Percentiles rank a stretch among this genome's conserved stretches.
These are phyloP conservation scores for Pagetopsis macropterus DNA, from an alignment of 2,797 vertebrate species.

Conservation along the genomic window DNA sequence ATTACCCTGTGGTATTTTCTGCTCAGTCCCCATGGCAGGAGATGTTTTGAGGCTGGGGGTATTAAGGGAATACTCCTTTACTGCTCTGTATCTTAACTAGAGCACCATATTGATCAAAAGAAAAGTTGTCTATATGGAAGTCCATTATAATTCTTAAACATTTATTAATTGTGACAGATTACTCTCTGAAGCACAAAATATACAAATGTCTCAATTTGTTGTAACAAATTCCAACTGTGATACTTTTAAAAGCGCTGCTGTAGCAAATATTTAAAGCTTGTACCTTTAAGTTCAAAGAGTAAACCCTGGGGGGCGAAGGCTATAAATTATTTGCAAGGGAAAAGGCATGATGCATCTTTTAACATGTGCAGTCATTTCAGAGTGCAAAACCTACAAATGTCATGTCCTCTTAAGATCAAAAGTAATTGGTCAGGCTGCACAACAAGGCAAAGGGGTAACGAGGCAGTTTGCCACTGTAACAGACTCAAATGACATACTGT, in stretches of 20 bases:
- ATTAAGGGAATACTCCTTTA: neutral
- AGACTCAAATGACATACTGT: constrained; percentile 82
- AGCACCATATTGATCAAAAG: neutral
- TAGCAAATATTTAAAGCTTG: constrained; percentile 76
- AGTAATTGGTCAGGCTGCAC: constrained; percentile 92
- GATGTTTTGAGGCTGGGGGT: constrained; percentile 11
- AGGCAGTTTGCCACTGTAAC: constrained; percentile 84
- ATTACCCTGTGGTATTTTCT: constrained; percentile 69
- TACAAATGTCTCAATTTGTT: constrained; percentile 15
- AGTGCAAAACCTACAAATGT: constrained; percentile 91
- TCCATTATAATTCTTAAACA: neutral
- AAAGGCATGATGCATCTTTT: constrained; percentile 88
- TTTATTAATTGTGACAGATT: constrained; percentile 1
- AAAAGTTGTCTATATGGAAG: neutral
- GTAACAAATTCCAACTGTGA: constrained; percentile 48
- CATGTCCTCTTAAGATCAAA: constrained; percentile 97
- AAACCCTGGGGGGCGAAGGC: constrained; percentile 74
- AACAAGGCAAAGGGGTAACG: constrained; percentile 81
- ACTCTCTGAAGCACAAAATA: neutral
- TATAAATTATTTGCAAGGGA: constrained; percentile 86
- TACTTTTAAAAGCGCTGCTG: constrained; percentile 52
- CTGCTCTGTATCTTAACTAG: neutral
- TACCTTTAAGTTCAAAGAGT: constrained; percentile 84
- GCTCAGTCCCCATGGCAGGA: constrained; percentile 50
- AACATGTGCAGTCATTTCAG: constrained; percentile 93